Percentiles rank a stretch among this genome's conserved stretches.
Conservation (phyloP, 1,140 invertebrate genomes). For the Aphelinus atriplicis region DNA sequence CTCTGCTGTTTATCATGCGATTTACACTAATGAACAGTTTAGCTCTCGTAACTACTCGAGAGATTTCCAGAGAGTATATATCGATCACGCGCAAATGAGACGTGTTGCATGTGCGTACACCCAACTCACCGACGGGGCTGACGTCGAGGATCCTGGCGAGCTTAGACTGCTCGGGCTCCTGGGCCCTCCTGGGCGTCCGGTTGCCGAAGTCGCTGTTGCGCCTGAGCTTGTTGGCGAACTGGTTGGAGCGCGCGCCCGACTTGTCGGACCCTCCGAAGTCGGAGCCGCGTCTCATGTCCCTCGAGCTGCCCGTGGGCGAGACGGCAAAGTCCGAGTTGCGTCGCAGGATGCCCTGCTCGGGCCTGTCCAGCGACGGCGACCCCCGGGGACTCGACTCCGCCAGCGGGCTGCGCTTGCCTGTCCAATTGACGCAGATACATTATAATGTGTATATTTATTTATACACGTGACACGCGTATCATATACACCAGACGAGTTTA, state of each 20-base stretch:
- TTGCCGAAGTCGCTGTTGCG: conserved; percentile 62
- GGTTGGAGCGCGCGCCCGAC: conserved; percentile 48
- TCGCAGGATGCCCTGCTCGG: conserved; percentile 46
- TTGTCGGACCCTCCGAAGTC: conserved; percentile 54
- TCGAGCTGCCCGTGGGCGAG: conserved; percentile 51
- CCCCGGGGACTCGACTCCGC: conserved; percentile 21
- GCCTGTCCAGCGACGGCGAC: conserved; percentile 40
- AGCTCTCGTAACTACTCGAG: too few species aligned
- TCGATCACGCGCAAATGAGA: too few species aligned
- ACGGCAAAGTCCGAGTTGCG: conserved; percentile 55
- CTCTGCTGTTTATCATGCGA: too few species aligned
- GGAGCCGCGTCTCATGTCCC: conserved; percentile 56
- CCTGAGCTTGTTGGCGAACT: conserved; percentile 58
- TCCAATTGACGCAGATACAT: too few species aligned
- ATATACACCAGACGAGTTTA: too few species aligned
- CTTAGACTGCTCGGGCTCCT: conserved; percentile 45
- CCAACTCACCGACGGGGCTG: conserved; percentile 52
- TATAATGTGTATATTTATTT: too few species aligned
- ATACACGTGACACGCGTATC: too few species aligned
- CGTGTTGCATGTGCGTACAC: background rate
- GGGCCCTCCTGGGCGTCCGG: conserved; percentile 54
- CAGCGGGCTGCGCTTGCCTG: conserved; percentile 17
- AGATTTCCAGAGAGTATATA: too few species aligned
- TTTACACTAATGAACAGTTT: too few species aligned
- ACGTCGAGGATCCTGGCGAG: conserved; percentile 55